Evolutionary conservation across 2,113 vertebrate genomes (phyloP).

Genomic region (Dipodomys spectabilis): DNA sequence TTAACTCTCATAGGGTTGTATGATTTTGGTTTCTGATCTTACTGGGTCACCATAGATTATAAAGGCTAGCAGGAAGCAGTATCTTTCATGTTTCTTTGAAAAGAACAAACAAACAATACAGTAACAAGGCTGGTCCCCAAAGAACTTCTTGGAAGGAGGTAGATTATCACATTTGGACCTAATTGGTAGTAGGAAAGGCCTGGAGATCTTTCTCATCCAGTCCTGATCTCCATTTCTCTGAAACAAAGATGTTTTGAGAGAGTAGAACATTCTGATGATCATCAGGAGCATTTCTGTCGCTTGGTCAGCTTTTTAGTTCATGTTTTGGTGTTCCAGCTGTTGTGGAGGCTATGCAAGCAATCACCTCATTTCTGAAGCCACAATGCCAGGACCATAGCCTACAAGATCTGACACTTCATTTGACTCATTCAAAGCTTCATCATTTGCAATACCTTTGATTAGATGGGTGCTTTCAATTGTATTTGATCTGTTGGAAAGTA

Average conservation of each 20-base stretch:
- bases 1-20: background rate
- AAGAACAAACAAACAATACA: background rate
- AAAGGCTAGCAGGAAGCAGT: background rate
- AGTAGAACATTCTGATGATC: background rate
- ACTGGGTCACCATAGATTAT: background rate
- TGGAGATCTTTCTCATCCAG: background rate
- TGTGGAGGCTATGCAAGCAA: background rate
- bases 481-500: background rate
- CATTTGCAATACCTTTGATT: background rate
- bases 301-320: background rate
- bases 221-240: background rate
- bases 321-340: background rate
- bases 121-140: background rate
- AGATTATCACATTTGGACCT: background rate
- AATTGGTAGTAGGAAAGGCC: background rate
- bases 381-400: background rate
- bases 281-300: background rate
- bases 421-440: background rate
- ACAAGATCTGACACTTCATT: background rate
- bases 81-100: background rate
- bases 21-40: background rate
- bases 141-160: background rate
- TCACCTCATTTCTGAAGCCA: background rate
- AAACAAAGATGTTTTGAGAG: background rate
- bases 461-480: background rate